Base-by-base conservation (phyloP, 2,113 vertebrate species). In the Murina feae region DNA sequence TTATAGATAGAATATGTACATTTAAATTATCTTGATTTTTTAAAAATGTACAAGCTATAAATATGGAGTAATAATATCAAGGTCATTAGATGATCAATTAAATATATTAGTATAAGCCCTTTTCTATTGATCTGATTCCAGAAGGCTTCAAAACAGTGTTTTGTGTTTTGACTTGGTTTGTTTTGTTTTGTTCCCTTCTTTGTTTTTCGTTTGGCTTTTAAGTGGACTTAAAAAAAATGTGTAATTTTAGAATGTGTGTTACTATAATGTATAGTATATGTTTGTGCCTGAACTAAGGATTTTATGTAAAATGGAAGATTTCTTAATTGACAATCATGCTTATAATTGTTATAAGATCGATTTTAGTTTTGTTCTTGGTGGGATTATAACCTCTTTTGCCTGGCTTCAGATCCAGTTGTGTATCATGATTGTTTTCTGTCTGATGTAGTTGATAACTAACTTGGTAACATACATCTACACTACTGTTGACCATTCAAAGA, bases 161-260 rank as follows among this genome's bases (percentile, higher is more conserved):
- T 94, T 86, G 58, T 37, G 78, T 60, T 60, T 92, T 75, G 18
- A 68, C 80, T 81, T 81, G 66, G 75, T 86, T 74, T 85, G 89
- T 82, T 96, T 86, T 71, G 60, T 94, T 85, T 92, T 92, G 35
- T 93, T 94, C 82, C 47, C 76, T 95, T 32, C 35, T 92, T 96
- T 35, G 66, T 95, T 97, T 97, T 96, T 95, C 30, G 72, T 95
- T 96, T 96, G 85, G 69, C 93, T 94, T 97, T 95, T 91, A 95
- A 96, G 84, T 93, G 68, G 44, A 93, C 66, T 92, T 94, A 88
- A 96, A 94, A 96, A 94, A 93, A 94, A 78, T 97, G 94, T 97
- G 60, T 78, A 35, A 90, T 92, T 93, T 82, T 74, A 96, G 95
- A 96, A 93, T 94, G 72, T 96, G 83, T 97, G 92, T 96, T 96